Evolutionary conservation across 1,140 invertebrate species (phyloP).

Genomic region (Drosophila pachea): DNA sequence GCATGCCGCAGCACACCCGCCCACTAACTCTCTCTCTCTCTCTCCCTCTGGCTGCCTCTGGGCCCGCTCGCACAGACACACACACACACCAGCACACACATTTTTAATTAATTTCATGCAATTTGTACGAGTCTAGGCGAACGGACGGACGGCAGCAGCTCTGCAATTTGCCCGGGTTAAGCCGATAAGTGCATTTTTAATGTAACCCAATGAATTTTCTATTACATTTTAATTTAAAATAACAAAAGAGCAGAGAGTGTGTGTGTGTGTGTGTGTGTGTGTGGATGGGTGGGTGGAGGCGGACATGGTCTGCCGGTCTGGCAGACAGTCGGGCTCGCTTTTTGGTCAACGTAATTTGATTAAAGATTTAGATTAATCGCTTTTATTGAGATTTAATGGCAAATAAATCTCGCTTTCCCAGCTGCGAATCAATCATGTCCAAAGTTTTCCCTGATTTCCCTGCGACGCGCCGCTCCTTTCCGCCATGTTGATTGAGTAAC

Average conservation of each 20-base stretch:
- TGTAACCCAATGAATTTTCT: conserved; percentile 75
- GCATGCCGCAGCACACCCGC: conserved; percentile 51
- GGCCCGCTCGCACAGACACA: background rate
- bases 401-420: conserved; percentile 49
- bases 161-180: conserved; percentile 69
- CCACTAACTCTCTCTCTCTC: conserved; percentile 2
- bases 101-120: conserved; percentile 77
- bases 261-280: background rate
- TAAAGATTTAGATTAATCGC: conserved; percentile 76
- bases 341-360: conserved; percentile 60
- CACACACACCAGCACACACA: conserved; percentile 43
- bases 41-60: too few species aligned
- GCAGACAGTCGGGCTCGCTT: conserved; percentile 20
- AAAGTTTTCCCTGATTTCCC: conserved; percentile 28
- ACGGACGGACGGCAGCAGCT: background rate
- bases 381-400: conserved; percentile 68
- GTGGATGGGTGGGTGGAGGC: background rate
- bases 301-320: conserved; percentile 17
- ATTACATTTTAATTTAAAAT: conserved; percentile 77
- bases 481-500: conserved; percentile 19
- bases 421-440: conserved; percentile 65
- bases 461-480: background rate
- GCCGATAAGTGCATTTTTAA: conserved; percentile 77
- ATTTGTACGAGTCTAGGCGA: conserved; percentile 55
- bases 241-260: conserved; percentile 53